These are phyloP conservation scores for Aphelenchoides besseyi DNA, from an alignment of 1,140 invertebrate species.

Conservation along the genomic window DNA sequence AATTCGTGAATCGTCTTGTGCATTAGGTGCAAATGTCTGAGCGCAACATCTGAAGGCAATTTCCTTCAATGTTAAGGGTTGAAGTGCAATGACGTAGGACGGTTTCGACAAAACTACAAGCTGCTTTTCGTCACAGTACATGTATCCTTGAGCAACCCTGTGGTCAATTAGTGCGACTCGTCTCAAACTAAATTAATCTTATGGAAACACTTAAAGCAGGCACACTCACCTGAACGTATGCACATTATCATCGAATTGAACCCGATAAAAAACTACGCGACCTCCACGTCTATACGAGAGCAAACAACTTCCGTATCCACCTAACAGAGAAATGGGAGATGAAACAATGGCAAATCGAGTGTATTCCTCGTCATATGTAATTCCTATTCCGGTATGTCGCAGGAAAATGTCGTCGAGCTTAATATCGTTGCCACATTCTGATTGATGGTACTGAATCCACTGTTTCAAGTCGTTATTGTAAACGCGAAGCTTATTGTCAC, in stretches of 20 bases:
- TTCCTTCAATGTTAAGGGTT: slow-evolving; percentile 11
- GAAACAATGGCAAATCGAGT: slow-evolving; percentile 18
- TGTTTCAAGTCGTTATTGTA: slow-evolving; percentile 7
- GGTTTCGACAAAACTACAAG: neutral
- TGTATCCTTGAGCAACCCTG: slow-evolving; percentile 7
- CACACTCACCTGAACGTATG: slow-evolving; percentile 8
- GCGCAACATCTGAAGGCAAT: slow-evolving; percentile 7
- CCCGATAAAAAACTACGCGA: slow-evolving; percentile 1
- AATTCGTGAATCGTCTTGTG: neutral
- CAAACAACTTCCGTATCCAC: neutral
- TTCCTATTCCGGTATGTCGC: slow-evolving; percentile 2
- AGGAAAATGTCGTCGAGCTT: neutral
- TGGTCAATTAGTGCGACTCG: neutral
- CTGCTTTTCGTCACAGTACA: neutral
- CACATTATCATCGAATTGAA: neutral
- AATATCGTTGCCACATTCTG: neutral
- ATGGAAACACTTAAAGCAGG: neutral
- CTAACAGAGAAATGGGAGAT: slow-evolving; percentile 9
- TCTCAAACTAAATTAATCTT: slow-evolving; percentile 9
- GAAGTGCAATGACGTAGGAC: slow-evolving; percentile 6
- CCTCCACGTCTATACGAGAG: neutral
- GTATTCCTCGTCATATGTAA: slow-evolving; percentile 16
- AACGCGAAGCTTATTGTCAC: neutral
- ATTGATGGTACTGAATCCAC: neutral
- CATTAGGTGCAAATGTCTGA: neutral